Conservation (phyloP, 2,797 vertebrate species). For the Leucoraja ocellata region DNA sequence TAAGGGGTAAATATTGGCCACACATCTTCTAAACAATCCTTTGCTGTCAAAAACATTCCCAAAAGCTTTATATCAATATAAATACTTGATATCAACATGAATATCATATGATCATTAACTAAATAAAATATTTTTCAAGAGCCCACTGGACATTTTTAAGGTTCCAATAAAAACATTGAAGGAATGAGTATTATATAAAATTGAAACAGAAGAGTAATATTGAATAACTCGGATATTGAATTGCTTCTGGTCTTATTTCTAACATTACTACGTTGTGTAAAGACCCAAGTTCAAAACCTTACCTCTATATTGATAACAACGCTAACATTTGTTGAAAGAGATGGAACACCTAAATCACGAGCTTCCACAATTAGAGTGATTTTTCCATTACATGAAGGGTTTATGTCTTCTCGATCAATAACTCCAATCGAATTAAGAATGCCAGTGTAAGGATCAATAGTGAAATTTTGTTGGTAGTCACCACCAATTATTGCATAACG, state of each 20-base stretch:
- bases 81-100: not conserved
- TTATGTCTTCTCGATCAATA: slow-evolving; percentile 73
- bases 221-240: not conserved
- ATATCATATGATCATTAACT: not conserved
- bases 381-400: slow-evolving; percentile 53
- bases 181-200: not conserved
- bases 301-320: slow-evolving; percentile 74
- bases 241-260: not conserved
- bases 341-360: slow-evolving; percentile 64
- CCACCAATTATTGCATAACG: slow-evolving; percentile 59
- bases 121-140: not conserved
- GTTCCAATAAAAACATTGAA: not conserved
- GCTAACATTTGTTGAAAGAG: slow-evolving; percentile 46
- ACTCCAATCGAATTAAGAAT: slow-evolving; percentile 55
- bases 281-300: slow-evolving; percentile 37
- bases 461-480: slow-evolving; percentile 69
- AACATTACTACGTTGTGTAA: not conserved
- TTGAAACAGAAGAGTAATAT: not conserved
- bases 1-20: no score
- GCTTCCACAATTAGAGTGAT: slow-evolving; percentile 66
- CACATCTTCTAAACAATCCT: not conserved
- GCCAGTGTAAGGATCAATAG: slow-evolving; percentile 56
- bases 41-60: not conserved
- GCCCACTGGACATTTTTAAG: not conserved
- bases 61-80: not conserved